Percentiles rank a stretch among this genome's conserved stretches.
phyloP scores from a whole-genome alignment of 2,888 invertebrate genomes.

The Drosophila prolongata region DNA sequence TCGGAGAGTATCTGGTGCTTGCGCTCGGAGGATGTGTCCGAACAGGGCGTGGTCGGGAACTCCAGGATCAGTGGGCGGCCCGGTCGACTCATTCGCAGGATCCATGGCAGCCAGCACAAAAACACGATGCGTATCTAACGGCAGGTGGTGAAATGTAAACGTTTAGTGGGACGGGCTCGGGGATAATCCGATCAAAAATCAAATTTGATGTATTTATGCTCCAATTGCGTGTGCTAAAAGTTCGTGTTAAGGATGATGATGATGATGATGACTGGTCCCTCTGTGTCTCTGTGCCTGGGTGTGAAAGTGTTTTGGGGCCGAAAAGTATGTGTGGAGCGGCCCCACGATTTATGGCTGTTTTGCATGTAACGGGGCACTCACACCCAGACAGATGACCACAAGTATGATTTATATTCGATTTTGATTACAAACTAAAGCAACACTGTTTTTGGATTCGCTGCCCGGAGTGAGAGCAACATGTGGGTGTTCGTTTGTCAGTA shows the following conservation, averaged over 20 bases:
- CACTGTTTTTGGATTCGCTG: slow-evolving; percentile 41
- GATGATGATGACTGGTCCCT: slow-evolving; percentile 17
- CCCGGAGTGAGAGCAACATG: slow-evolving; percentile 37
- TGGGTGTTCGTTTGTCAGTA: slow-evolving; percentile 38
- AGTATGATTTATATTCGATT: slow-evolving; percentile 78
- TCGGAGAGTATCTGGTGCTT: slow-evolving; percentile 92
- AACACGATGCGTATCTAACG: slow-evolving; percentile 94
- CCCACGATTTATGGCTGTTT: slow-evolving; percentile 73
- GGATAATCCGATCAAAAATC: slow-evolving; percentile 39
- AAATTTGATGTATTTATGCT: slow-evolving; percentile 40
- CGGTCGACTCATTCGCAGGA: slow-evolving; percentile 95
- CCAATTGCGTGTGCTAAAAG: slow-evolving; percentile 64
- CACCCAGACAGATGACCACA: slow-evolving; percentile 46
- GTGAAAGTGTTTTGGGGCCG: slow-evolving; percentile 3
- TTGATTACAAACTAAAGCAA: slow-evolving; percentile 73
- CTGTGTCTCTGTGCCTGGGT: slow-evolving; percentile 18
- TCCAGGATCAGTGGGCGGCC: slow-evolving; percentile 86
- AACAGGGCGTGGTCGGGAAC: slow-evolving; percentile 85
- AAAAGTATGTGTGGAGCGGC: slow-evolving; percentile 50
- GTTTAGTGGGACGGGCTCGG: slow-evolving; percentile 67
- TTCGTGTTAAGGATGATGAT: slow-evolving; percentile 20
- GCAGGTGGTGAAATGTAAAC: slow-evolving; percentile 71
- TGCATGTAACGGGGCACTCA: slow-evolving; percentile 59
- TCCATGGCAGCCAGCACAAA: slow-evolving; percentile 98
- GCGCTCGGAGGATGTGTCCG: slow-evolving; percentile 87